Percentiles rank a stretch among this genome's conserved stretches.
Conservation (phyloP, 2,113 vertebrate species). For the Mungos mungo region DNA sequence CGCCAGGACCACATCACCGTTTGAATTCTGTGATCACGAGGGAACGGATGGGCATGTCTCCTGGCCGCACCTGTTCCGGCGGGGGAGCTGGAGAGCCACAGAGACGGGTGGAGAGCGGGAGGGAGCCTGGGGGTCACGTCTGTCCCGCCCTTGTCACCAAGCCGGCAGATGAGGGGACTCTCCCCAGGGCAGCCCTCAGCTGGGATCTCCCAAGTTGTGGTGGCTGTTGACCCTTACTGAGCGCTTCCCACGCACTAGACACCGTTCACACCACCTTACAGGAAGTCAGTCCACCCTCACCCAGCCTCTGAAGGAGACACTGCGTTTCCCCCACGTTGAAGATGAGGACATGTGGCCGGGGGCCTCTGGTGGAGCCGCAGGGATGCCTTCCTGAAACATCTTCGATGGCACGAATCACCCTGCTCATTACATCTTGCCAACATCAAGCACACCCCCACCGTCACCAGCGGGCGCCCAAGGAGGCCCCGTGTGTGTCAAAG, state of each 20-base stretch:
- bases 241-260: fast-evolving
- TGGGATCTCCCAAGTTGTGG: not conserved
- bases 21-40: not conserved
- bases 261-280: not conserved
- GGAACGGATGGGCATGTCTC: not conserved
- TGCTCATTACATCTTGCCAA: not conserved
- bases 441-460: not conserved
- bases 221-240: not conserved
- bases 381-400: not conserved
- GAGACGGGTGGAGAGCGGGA: not conserved
- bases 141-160: not conserved
- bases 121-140: not conserved
- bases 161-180: not conserved
- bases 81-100: not conserved
- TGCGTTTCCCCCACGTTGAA: not conserved
- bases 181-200: not conserved
- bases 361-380: too few relatives aligned
- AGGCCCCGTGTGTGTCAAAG: fast-evolving
- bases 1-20: not conserved
- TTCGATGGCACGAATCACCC: not conserved
- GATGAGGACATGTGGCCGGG: not conserved
- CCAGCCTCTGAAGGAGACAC: not conserved
- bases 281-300: not conserved
- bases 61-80: not conserved
- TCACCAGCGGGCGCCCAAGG: fast-evolving